These are phyloP conservation scores for Lasiurus borealis DNA, from an alignment of 2,113 vertebrate genomes.

Conservation along the genomic window DNA sequence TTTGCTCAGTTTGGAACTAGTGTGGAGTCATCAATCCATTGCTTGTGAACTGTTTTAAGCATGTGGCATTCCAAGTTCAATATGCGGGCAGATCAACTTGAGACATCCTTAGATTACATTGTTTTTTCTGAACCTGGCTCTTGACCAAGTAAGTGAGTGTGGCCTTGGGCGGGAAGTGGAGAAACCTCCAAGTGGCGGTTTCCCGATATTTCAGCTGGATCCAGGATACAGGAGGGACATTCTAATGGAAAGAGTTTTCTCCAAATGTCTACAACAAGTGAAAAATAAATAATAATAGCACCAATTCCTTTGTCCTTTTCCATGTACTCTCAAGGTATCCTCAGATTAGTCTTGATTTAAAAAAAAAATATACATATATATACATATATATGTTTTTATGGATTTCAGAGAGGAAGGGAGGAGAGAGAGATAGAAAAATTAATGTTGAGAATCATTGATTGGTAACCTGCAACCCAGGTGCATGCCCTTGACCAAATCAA, in stretches of 20 bases:
- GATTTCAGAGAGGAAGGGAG: no score
- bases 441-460: no score
- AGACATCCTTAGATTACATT: background rate
- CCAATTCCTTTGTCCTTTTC: background rate
- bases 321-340: background rate
- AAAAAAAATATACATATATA: no score
- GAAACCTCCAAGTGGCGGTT: background rate
- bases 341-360: background rate
- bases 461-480: no score
- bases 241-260: background rate
- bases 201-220: background rate
- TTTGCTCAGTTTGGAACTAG: background rate
- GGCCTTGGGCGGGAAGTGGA: background rate
- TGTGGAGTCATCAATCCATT: background rate
- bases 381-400: no score
- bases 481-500: no score
- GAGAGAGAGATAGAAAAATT: no score
- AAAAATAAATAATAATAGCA: fast-evolving
- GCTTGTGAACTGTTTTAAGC: background rate
- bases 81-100: background rate
- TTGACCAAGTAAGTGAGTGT: background rate
- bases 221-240: background rate
- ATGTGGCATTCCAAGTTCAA: background rate
- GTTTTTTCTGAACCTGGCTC: background rate
- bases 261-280: background rate